Evolutionary conservation across 2,797 vertebrate species (phyloP).

Genomic region (Kryptolebias ocellatus): DNA sequence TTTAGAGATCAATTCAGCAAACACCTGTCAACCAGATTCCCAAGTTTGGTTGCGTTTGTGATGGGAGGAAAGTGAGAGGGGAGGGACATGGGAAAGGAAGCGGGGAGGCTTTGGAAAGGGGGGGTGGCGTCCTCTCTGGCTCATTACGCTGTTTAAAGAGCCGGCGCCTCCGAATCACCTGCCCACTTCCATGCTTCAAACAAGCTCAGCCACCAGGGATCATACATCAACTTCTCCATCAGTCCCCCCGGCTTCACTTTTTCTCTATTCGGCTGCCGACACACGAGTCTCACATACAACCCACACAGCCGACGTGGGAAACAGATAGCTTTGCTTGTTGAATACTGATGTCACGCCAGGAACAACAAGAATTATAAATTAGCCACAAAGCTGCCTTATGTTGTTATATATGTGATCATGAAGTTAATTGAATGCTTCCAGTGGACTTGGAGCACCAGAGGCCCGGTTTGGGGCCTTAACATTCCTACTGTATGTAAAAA

Average conservation of each 20-base stretch:
- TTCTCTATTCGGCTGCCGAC: conserved; percentile 36
- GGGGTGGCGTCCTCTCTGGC: conserved; percentile 64
- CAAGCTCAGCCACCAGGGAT: conserved; percentile 71
- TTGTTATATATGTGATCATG: conserved; percentile 40
- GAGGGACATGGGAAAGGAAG: background rate
- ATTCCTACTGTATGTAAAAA: conserved; percentile 40
- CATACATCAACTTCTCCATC: conserved; percentile 76
- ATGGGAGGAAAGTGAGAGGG: background rate
- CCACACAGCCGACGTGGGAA: background rate
- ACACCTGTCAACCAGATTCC: background rate
- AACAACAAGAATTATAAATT: conserved; percentile 54
- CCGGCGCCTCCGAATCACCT: conserved; percentile 77
- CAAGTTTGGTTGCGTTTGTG: conserved; percentile 11
- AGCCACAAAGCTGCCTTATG: conserved; percentile 32
- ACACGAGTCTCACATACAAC: conserved; percentile 24
- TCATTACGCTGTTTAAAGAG: conserved; percentile 83
- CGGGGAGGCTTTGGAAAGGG: background rate
- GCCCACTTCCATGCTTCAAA: conserved; percentile 75
- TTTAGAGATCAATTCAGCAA: background rate
- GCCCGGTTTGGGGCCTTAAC: conserved; percentile 33
- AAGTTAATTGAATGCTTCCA: conserved; percentile 40
- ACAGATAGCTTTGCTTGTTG: conserved; percentile 15
- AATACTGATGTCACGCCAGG: conserved; percentile 49
- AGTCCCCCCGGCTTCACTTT: conserved; percentile 54
- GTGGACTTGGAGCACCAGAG: conserved; percentile 23